Evolutionary conservation across 92 coral and sea anemone species (phyloP).

Genomic region (Metridium senile): DNA sequence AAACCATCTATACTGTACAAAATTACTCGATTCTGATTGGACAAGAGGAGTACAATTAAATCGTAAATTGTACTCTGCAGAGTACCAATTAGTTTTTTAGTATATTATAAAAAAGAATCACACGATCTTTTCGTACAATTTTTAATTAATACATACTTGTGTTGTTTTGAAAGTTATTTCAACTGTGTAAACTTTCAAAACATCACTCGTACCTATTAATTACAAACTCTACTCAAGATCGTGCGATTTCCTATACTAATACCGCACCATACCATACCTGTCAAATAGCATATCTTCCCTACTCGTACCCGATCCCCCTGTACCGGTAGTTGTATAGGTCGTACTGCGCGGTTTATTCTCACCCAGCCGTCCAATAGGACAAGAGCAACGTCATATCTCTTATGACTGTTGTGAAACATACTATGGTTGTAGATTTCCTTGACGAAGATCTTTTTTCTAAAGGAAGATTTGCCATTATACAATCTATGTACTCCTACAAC

Average conservation of each 20-base stretch:
- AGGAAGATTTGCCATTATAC: background rate
- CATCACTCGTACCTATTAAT: no score
- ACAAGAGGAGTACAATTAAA: no score
- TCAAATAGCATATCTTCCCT: background rate
- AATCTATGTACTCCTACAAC: constrained; percentile 4
- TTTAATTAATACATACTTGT: no score
- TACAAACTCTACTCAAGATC: background rate
- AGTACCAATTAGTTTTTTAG: no score
- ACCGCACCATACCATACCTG: background rate
- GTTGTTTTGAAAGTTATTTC: no score
- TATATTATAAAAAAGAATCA: no score
- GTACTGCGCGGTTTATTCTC: background rate
- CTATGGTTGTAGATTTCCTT: constrained; percentile 11
- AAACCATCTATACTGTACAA: no score
- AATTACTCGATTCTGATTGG: no score
- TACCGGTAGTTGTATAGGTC: constrained; percentile 1
- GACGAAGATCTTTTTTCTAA: background rate
- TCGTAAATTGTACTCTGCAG: no score
- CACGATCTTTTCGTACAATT: no score
- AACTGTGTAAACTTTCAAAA: no score
- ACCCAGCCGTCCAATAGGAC: constrained; percentile 11
- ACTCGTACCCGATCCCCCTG: background rate
- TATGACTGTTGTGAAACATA: constrained; percentile 1
- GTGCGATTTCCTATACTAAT: background rate
- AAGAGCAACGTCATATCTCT: constrained; percentile 13